Evolutionary conservation across 2,888 invertebrate species (phyloP).

Genomic region (Ormia ochracea): DNA sequence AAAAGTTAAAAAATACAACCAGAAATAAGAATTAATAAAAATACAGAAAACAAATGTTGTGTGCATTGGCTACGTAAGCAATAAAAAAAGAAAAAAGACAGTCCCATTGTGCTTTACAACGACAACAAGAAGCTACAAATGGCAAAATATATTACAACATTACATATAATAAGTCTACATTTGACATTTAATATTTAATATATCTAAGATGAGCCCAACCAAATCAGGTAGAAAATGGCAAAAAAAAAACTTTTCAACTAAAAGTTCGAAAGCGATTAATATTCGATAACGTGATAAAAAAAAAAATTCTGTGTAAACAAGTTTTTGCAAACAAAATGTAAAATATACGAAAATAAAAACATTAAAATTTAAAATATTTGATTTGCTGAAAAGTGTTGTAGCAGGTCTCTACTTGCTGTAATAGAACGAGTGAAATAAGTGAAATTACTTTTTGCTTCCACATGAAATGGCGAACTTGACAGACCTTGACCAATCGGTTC

Average conservation of each 20-base stretch:
- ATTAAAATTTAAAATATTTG: slow-evolving; percentile 6
- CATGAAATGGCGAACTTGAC: slow-evolving; percentile 60
- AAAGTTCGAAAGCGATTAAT: not conserved
- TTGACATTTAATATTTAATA: slow-evolving; percentile 21
- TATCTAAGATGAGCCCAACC: slow-evolving; percentile 2
- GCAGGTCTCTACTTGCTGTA: slow-evolving; percentile 1
- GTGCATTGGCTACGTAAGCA: slow-evolving; percentile 36
- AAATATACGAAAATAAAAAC: not conserved
- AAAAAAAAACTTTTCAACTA: slow-evolving; percentile 29
- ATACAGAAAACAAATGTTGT: slow-evolving; percentile 7
- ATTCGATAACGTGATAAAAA: not conserved
- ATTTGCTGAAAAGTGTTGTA: slow-evolving; percentile 6
- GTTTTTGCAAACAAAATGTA: slow-evolving; percentile 9
- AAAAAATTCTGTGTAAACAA: slow-evolving; percentile 21
- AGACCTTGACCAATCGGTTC: slow-evolving; percentile 56
- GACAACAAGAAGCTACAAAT: not conserved
- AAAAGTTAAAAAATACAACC: too few relatives aligned
- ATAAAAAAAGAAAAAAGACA: not conserved
- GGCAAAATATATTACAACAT: slow-evolving; percentile 29
- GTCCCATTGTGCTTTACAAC: slow-evolving; percentile 18
- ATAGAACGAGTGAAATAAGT: not conserved
- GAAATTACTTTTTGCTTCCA: slow-evolving; percentile 5
- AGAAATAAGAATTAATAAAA: slow-evolving; percentile 10
- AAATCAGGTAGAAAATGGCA: not conserved
- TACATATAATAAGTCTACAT: slow-evolving; percentile 1